These are phyloP conservation scores for Glyptemys insculpta DNA, from an alignment of 2,797 vertebrate species.

Conservation along the genomic window DNA sequence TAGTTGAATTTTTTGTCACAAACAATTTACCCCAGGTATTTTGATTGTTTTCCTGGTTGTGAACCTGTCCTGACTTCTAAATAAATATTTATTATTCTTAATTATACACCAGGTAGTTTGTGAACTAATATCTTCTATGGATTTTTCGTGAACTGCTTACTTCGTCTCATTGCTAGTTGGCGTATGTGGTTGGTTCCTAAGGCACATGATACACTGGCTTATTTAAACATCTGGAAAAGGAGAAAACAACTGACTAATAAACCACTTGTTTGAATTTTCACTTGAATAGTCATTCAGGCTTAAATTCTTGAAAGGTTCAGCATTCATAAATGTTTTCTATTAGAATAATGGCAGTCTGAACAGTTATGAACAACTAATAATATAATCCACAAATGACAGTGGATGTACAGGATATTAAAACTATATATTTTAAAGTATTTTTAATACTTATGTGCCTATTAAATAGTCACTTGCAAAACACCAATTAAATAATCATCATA, in stretches of 20 bases:
- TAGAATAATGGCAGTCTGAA: neutral
- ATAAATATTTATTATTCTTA: neutral
- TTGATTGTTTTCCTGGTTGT: neutral
- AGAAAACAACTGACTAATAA: neutral
- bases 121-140: neutral
- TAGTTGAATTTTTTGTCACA: neutral
- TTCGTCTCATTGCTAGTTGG: neutral
- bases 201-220: neutral
- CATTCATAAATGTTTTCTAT: neutral
- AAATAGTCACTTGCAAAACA: neutral
- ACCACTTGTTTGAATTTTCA: neutral
- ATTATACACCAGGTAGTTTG: neutral
- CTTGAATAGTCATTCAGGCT: neutral
- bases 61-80: neutral
- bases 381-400: neutral
- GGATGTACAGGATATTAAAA: neutral
- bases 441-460: neutral
- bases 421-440: neutral
- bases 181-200: neutral
- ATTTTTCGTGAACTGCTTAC: neutral
- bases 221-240: too few species aligned
- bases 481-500: neutral
- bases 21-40: neutral
- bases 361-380: neutral
- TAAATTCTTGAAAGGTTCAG: neutral